Base-by-base conservation (phyloP, 2,797 vertebrate genomes). In the Aulostomus chinensis region DNA sequence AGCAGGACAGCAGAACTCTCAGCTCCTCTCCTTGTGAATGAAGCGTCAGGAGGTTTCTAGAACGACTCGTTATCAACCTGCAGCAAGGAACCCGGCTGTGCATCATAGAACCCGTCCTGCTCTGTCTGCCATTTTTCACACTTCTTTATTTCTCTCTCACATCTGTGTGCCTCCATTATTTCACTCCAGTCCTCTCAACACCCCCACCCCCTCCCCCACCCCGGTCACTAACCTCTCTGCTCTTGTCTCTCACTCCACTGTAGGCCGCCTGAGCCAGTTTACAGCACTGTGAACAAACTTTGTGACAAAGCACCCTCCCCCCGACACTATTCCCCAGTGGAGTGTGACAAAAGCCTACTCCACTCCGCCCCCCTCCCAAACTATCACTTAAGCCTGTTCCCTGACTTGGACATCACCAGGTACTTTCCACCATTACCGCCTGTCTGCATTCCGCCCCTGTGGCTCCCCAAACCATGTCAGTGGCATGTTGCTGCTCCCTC, bases 231-330 rank as follows among this genome's bases (percentile, higher is more conserved):
- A 88, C 75, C 80, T 87, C 88, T 90, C 86, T 91, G 82, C 90
- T 92, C 91, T 93, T 93, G 77, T 73, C 29, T 91, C 81, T 77
- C 52, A 47, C 90, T 68, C 91, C 59, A 80, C 60, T 80, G 47
- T 76, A 97, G 96, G 94, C 94, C 94, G 91, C 93, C 95, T 78
- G 96, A 98, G 92, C 96, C 96, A 42, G 95, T 98, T 93, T 98
- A 97, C 95, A 98, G 96, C 96, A 97, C 96, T 95, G 95, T 97
- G 93, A 98, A 98, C 94, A 98, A 98, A 96, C 91, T 95, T 72
- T 94, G 94, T 92, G 96, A 98, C 89, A 95, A 94, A 88, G 92
- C 91, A 85, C 91, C 94, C 88, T 96, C 95, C 89, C 94, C 95
- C 87, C 93, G 90, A 82, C 95, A 95, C 91, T 97, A 94, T 91